Evolutionary conservation across 2,113 vertebrate species (phyloP).

Genomic region (Mirounga angustirostris): DNA sequence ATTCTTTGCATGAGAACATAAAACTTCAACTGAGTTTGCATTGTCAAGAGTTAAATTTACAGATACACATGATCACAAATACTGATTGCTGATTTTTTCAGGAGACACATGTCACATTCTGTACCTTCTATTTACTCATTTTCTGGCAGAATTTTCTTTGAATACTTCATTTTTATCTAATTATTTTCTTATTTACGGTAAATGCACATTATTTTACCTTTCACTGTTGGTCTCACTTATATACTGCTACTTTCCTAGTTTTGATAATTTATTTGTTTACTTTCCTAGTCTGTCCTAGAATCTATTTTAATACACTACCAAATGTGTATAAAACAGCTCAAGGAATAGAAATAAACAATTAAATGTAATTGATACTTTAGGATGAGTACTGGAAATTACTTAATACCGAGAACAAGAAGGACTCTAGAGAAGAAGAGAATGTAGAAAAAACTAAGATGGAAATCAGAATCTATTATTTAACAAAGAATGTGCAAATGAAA

Average conservation of each 20-base stretch:
- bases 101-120: background rate
- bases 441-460: background rate
- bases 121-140: background rate
- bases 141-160: background rate
- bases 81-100: background rate
- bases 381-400: background rate
- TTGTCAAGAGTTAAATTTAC: background rate
- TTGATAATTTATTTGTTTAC: background rate
- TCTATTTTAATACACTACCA: background rate
- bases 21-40: background rate
- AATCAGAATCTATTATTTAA: background rate
- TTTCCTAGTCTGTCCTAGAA: background rate
- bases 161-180: background rate
- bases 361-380: background rate
- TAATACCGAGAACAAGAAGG: background rate
- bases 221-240: background rate
- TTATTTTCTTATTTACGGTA: background rate
- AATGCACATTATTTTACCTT: background rate
- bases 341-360: background rate
- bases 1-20: background rate
- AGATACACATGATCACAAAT: background rate
- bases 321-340: background rate
- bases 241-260: background rate
- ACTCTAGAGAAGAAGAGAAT: background rate
- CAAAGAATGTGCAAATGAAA: background rate